These are phyloP conservation scores for Telmatherina bonti DNA, from an alignment of 2,797 vertebrate species.

Conservation along the genomic window DNA sequence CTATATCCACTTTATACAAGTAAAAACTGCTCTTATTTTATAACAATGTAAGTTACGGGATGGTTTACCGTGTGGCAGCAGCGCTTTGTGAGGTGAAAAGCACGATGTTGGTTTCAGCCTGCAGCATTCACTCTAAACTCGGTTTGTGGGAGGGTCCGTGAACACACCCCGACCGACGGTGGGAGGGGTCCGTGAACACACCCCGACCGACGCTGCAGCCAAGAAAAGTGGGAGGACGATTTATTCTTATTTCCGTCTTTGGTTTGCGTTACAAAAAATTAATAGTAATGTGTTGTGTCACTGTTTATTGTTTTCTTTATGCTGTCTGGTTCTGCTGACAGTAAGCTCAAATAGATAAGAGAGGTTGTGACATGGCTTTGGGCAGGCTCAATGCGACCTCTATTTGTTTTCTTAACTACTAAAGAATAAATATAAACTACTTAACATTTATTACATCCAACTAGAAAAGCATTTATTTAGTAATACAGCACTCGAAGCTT, in stretches of 20 bases:
- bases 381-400: not conserved
- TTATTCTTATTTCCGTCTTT: constrained; percentile 14
- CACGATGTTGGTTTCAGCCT: not conserved
- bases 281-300: fast-evolving
- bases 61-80: constrained; percentile 45
- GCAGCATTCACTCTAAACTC: constrained; percentile 8
- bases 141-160: constrained; percentile 18
- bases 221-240: fast-evolving
- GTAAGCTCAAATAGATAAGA: not conserved
- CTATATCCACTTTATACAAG: too few relatives aligned
- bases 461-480: not conserved
- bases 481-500: not conserved
- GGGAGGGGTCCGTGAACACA: constrained; percentile 32
- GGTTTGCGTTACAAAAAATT: not conserved
- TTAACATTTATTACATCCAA: not conserved
- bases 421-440: not conserved
- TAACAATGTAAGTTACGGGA: not conserved
- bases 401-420: not conserved
- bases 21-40: not conserved
- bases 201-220: constrained; percentile 25
- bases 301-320: not conserved
- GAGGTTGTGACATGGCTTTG: not conserved
- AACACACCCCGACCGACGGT: constrained; percentile 44
- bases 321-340: not conserved
- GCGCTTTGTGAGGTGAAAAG: not conserved